A percentile compares a stretch with the other conserved stretches of the same genome.
Conservation (phyloP, 2,113 vertebrate species). For the Phaethornis superciliosus region DNA sequence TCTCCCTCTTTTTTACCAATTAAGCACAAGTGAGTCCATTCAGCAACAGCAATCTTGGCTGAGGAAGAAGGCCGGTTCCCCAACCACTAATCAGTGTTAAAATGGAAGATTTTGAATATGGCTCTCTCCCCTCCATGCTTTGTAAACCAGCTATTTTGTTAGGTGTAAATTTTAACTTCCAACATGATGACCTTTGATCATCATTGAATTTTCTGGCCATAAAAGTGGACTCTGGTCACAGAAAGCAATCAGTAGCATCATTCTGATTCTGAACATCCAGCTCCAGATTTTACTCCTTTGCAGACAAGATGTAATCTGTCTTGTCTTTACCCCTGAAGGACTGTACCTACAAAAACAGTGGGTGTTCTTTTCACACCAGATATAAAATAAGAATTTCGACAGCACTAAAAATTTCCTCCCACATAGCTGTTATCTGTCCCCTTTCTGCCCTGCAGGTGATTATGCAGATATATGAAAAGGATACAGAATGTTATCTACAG, state of each 20-base stretch:
- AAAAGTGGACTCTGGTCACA: not conserved
- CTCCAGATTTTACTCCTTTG: not conserved
- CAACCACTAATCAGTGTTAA: not conserved
- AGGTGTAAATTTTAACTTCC: not conserved
- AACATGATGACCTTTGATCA: not conserved
- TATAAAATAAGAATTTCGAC: not conserved
- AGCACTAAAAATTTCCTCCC: not conserved
- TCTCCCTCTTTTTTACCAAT: fast-evolving
- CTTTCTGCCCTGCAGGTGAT: not conserved
- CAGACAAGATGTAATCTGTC: not conserved
- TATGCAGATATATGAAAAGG: not conserved
- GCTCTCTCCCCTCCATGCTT: not conserved
- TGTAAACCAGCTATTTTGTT: not conserved
- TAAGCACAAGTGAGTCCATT: not conserved
- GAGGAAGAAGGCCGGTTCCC: not conserved
- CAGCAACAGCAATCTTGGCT: not conserved
- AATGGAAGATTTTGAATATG: not conserved
- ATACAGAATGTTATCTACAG: fast-evolving
- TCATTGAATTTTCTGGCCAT: not conserved
- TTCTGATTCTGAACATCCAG: not conserved
- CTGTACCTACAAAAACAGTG: not conserved
- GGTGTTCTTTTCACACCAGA: not conserved
- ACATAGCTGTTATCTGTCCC: not conserved
- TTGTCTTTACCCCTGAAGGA: not conserved
- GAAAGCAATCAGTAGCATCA: not conserved